These are phyloP conservation scores for Dinocampus coccinellae DNA, from an alignment of 2,888 invertebrate species.

Conservation along the genomic window DNA sequence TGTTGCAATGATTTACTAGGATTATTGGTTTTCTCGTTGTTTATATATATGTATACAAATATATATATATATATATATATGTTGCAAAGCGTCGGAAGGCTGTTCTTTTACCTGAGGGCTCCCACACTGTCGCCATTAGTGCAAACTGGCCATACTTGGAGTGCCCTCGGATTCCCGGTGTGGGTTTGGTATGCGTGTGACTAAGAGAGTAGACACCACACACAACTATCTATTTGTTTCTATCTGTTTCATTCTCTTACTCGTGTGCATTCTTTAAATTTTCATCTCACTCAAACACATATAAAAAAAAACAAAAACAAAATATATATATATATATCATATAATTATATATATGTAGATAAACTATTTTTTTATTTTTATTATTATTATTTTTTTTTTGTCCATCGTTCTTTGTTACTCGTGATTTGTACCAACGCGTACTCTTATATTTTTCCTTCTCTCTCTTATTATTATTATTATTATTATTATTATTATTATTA, in stretches of 20 bases:
- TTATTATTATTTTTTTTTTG: neutral
- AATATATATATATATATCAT: neutral
- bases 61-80: constrained; percentile 17
- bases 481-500: no score
- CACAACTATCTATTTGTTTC: neutral
- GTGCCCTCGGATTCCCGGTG: constrained; percentile 40
- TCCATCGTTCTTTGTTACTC: neutral
- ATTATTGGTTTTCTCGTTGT: neutral
- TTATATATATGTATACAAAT: neutral
- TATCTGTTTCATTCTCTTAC: constrained; percentile 2
- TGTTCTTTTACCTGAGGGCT: constrained; percentile 17
- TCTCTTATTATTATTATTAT: no score
- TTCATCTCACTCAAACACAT: neutral
- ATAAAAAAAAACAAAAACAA: no score
- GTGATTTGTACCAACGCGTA: neutral
- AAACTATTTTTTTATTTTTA: neutral
- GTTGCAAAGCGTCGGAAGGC: neutral
- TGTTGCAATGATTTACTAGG: neutral
- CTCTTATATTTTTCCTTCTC: neutral
- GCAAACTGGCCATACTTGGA: constrained; percentile 44
- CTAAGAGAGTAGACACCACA: constrained; percentile 36
- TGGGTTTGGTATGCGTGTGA: constrained; percentile 40
- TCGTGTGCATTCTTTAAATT: neutral
- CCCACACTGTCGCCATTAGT: constrained; percentile 32
- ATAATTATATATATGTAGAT: no score